Evolutionary conservation across 2,797 vertebrate species (phyloP).

Genomic region (Oreonectes daqikongensis): DNA sequence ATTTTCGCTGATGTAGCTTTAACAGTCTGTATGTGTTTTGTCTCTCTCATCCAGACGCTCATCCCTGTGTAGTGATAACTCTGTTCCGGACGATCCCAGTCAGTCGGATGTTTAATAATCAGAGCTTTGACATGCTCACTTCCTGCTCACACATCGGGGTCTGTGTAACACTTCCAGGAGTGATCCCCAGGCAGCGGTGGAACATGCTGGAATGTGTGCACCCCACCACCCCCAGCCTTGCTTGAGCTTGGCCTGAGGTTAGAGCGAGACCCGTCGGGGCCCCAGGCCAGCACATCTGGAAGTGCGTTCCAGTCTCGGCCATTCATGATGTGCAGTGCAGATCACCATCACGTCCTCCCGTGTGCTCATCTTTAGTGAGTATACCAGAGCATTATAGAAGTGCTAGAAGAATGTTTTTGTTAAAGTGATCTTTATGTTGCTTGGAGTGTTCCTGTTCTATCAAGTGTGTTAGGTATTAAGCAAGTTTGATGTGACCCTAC

Average conservation of each 20-base stretch:
- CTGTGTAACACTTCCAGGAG: slow-evolving; percentile 57
- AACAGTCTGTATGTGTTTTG: slow-evolving; percentile 23
- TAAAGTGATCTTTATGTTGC: slow-evolving; percentile 11
- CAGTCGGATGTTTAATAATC: slow-evolving; percentile 59
- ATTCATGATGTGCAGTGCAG: slow-evolving; percentile 47
- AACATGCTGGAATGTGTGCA: slow-evolving; percentile 57
- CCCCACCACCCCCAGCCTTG: slow-evolving; percentile 43
- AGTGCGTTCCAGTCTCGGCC: slow-evolving; percentile 44
- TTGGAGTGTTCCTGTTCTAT: slow-evolving; percentile 19
- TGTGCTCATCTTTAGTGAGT: slow-evolving; percentile 48
- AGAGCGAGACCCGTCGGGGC: slow-evolving; percentile 39
- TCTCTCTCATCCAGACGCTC: slow-evolving; percentile 30
- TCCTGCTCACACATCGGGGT: slow-evolving; percentile 62
- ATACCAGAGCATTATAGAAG: slow-evolving; percentile 6
- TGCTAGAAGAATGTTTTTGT: background rate
- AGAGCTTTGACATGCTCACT: slow-evolving; percentile 57
- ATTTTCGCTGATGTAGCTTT: background rate
- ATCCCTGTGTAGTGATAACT: slow-evolving; percentile 52
- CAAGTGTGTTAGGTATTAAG: background rate
- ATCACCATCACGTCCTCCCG: slow-evolving; percentile 44
- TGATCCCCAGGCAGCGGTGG: slow-evolving; percentile 48
- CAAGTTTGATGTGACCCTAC: background rate
- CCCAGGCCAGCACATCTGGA: slow-evolving; percentile 63
- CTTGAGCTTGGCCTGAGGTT: slow-evolving; percentile 54
- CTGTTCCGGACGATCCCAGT: slow-evolving; percentile 52